Conservation (phyloP, 2,888 invertebrate genomes). For the Harmothoe impar region DNA sequence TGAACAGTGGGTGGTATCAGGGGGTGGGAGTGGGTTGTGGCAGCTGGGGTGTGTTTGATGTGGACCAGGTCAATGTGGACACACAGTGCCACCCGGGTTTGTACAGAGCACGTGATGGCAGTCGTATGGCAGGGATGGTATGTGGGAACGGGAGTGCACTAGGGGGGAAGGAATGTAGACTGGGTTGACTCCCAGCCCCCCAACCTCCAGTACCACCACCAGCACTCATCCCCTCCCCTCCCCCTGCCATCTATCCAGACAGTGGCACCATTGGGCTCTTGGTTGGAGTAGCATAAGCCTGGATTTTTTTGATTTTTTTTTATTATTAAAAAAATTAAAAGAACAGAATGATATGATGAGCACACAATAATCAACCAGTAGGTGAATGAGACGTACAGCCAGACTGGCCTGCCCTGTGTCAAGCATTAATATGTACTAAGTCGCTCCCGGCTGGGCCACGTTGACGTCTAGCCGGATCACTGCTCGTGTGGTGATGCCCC, state of each 20-base stretch:
- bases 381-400: too few relatives aligned
- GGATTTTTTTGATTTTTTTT: too few relatives aligned
- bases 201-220: too few relatives aligned
- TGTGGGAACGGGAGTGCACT: neutral
- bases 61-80: neutral
- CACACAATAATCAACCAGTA: too few relatives aligned
- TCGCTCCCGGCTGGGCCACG: too few relatives aligned
- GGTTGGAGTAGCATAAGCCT: neutral
- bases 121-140: neutral
- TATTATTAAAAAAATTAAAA: too few relatives aligned
- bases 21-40: neutral
- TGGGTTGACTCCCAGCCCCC: neutral
- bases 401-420: too few relatives aligned
- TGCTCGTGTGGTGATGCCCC: too few relatives aligned
- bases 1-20: neutral
- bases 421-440: too few relatives aligned
- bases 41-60: neutral
- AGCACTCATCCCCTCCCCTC: too few relatives aligned
- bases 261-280: neutral
- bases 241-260: neutral
- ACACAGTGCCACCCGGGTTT: neutral
- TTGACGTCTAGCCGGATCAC: too few relatives aligned
- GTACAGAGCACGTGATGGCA: constrained; percentile 3
- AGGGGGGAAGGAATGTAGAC: neutral
- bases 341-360: too few relatives aligned